Evolutionary conservation across 2,797 vertebrate genomes (phyloP), one percentile per base, ranked within the genome.

Genomic region (Hozukius guyotensis): DNA sequence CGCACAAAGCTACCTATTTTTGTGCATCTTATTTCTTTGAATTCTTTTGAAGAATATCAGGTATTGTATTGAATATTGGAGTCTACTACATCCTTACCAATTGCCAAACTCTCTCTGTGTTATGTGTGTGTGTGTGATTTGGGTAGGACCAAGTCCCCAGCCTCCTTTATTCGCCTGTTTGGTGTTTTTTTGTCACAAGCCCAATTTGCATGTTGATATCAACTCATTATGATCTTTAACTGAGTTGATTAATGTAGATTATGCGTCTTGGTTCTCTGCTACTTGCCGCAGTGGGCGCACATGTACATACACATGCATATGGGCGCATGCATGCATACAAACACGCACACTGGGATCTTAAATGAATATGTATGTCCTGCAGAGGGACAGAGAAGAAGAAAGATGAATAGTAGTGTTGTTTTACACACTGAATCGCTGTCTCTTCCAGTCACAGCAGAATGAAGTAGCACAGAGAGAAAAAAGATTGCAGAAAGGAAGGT

Each of bases 281-380:
- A 29, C 60, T 64, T 88, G 69, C 78, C 34, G 80, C 79, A 80
- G 84, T 77, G 86, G 55, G 66, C 25, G 64, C 77, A 87, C 85
- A 83, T 88, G 76, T 83, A 68, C 65, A 4, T 72, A 78, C 83
- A 80, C 83, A 75, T 68, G 66, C 67, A 61, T 73, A 75, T 67
- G 24, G n/a, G 66, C 75, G 34, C 72, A 74, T 52, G 18, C 63
- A 79, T 57, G 36, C 69, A 66, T 36, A 60, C 72, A 89, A 63
- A 87, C 82, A 76, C 55, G 9, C 72, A 83, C 78, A 56, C 72
- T 38, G 66, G 60, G 67, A 79, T 72, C 29, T 80, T 22, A 75
- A 78, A 92, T 94, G 84, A 92, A 93, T 94, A 93, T 94, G 87
- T 74, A 93, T 93, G 87, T 87, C 64, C 78, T 92, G 90, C 86